These are phyloP conservation scores for Staurois parvus DNA, from an alignment of 2,797 vertebrate genomes.

Conservation along the genomic window DNA sequence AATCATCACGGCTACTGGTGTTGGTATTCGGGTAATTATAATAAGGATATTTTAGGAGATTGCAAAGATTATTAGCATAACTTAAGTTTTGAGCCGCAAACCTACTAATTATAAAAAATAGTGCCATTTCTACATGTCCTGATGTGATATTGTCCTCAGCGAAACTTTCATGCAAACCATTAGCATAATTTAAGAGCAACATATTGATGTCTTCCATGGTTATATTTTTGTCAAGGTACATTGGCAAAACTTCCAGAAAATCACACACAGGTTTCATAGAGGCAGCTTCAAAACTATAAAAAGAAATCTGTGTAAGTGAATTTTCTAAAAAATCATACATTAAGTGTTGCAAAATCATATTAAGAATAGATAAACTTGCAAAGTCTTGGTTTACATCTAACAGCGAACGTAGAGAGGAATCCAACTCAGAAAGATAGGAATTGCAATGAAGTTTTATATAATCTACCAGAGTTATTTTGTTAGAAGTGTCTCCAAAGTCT, in stretches of 20 bases:
- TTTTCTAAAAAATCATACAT: not conserved
- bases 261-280: slow-evolving; percentile 11
- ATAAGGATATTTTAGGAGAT: not conserved
- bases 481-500: not conserved
- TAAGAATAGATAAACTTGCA: not conserved
- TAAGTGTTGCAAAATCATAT: slow-evolving; percentile 3
- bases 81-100: slow-evolving; percentile 14
- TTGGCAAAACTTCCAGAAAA: not conserved
- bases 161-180: not conserved
- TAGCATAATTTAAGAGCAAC: slow-evolving; percentile 12
- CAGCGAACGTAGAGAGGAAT: not conserved
- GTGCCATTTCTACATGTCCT: not conserved
- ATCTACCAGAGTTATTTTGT: not conserved
- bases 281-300: not conserved
- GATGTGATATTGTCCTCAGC: slow-evolving; percentile 8
- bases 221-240: not conserved
- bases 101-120: slow-evolving; percentile 31
- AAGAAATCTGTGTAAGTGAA: not conserved
- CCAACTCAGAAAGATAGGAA: not conserved
- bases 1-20: not conserved
- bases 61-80: slow-evolving; percentile 6
- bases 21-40: not conserved
- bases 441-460: not conserved
- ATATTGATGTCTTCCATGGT: not conserved
- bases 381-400: not conserved